These are phyloP conservation scores for Chaetophractus vellerosus DNA, from an alignment of 2,797 vertebrate species.

Conservation along the genomic window DNA sequence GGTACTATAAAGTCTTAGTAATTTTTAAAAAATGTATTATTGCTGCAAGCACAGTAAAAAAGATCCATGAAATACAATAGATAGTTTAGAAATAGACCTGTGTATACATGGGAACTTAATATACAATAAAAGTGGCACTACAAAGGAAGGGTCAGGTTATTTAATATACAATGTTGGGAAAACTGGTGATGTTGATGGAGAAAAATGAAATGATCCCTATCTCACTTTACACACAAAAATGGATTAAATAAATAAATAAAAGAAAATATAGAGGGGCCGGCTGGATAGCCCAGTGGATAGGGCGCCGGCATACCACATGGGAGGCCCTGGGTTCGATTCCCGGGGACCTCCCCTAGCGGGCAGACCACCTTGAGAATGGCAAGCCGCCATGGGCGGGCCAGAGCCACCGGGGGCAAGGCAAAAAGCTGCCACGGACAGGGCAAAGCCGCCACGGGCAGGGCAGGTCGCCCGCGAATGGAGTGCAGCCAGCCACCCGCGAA, in stretches of 20 bases:
- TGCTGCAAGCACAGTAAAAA: background rate
- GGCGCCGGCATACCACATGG: too few relatives aligned
- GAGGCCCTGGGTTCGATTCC: too few relatives aligned
- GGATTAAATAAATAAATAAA: background rate
- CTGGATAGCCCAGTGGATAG: too few relatives aligned
- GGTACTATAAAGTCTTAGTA: background rate
- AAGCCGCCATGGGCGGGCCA: too few relatives aligned
- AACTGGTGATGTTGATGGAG: background rate
- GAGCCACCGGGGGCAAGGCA: too few relatives aligned
- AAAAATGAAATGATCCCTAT: background rate
- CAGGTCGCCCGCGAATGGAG: too few relatives aligned
- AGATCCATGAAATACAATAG: background rate
- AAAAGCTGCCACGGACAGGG: too few relatives aligned
- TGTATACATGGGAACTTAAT: background rate
- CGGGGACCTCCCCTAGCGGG: too few relatives aligned
- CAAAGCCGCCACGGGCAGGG: too few relatives aligned
- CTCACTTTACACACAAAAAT: background rate
- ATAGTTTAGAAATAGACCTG: background rate
- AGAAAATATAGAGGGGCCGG: background rate
- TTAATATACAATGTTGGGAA: background rate
- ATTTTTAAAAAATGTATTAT: background rate
- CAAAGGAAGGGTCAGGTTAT: background rate
- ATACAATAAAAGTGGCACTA: background rate
- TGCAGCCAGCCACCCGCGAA: too few relatives aligned
- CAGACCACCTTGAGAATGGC: too few relatives aligned